Evolutionary conservation across 2,113 vertebrate genomes (phyloP).

Genomic region (Hemicordylus capensis): DNA sequence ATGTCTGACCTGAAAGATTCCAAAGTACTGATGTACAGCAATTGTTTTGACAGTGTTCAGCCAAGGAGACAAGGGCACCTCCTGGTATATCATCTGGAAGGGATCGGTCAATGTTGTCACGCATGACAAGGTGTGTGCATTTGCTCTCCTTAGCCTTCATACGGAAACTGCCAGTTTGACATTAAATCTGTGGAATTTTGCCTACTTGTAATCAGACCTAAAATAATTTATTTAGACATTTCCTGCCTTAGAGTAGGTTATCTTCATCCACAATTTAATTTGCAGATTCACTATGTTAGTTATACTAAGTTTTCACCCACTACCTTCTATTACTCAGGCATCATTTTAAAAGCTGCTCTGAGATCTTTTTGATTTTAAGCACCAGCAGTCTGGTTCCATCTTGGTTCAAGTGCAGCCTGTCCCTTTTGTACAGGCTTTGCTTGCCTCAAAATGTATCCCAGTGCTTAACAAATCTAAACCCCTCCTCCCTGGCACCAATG

Average conservation of each 20-base stretch:
- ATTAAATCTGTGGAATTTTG: not conserved
- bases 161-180: not conserved
- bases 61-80: slow-evolving; percentile 95
- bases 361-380: no score
- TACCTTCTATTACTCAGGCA: no score
- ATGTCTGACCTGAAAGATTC: not conserved
- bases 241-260: not conserved
- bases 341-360: no score
- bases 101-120: slow-evolving; percentile 97
- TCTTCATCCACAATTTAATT: not conserved
- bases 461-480: no score
- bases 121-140: slow-evolving; percentile 85
- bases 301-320: no score
- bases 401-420: no score
- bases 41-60: slow-evolving; percentile 86
- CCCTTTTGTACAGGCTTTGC: no score
- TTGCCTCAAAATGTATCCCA: no score
- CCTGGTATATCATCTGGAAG: slow-evolving; percentile 99
- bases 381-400: no score
- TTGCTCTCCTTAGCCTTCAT: not conserved
- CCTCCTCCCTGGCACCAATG: no score
- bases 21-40: fast-evolving
- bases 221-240: not conserved
- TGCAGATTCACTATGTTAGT: no score
- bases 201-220: not conserved